Conservation (phyloP, 2,888 invertebrate genomes). For the Euclidia mi region DNA sequence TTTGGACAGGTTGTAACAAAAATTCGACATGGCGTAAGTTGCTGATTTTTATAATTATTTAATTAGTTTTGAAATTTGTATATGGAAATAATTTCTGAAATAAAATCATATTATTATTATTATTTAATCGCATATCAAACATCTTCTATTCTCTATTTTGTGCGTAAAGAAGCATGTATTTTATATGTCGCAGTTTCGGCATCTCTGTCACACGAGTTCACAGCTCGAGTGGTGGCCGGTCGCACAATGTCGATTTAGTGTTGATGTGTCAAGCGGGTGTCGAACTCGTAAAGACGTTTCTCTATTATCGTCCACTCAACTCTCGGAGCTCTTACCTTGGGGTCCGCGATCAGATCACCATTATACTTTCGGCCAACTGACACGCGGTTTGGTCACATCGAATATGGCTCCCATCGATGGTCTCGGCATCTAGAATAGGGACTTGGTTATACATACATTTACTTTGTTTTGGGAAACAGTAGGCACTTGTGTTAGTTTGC, state of each 20-base stretch:
- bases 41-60: too few species aligned
- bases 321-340: conserved; percentile 70
- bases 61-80: too few species aligned
- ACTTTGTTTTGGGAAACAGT: too few species aligned
- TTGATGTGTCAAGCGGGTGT: conserved; percentile 84
- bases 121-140: too few species aligned
- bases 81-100: too few species aligned
- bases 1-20: neutral
- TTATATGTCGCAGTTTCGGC: conserved; percentile 35
- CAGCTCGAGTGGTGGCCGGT: conserved; percentile 45
- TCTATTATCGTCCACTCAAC: conserved; percentile 81
- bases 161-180: neutral
- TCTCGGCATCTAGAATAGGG: neutral
- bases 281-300: conserved; percentile 83
- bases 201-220: conserved; percentile 55
- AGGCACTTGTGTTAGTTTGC: too few species aligned
- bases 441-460: neutral
- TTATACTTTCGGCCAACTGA: conserved; percentile 9
- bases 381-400: neutral
- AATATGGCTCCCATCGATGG: neutral
- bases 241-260: conserved; percentile 68
- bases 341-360: conserved; percentile 59
- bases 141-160: too few species aligned
- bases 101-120: too few species aligned
- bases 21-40: neutral